Percentiles rank a stretch among this genome's conserved stretches.
Evolutionary conservation across 1,140 invertebrate genomes (phyloP).

Genomic region (Halesus radiatus): DNA sequence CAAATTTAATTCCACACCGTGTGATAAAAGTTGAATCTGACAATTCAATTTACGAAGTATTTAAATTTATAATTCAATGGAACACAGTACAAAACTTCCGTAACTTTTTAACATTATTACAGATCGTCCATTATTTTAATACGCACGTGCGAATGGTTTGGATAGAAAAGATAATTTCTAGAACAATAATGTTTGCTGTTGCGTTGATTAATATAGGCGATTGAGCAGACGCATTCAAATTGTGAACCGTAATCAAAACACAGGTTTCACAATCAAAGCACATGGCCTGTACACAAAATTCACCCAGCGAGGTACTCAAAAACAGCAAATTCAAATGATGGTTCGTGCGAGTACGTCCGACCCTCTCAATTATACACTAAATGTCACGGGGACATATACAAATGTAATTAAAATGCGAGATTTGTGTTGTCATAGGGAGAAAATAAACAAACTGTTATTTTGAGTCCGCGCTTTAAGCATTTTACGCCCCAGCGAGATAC

Average conservation of each 20-base stretch:
- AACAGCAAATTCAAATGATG: no score
- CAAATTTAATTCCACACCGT: no score
- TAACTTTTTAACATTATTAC: no score
- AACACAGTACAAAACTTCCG: no score
- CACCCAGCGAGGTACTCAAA: no score
- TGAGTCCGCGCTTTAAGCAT: neutral
- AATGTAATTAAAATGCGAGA: neutral
- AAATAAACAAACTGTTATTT: neutral
- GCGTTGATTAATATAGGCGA: neutral
- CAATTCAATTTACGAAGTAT: no score
- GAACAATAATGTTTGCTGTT: neutral
- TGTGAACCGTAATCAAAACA: constrained; percentile 1
- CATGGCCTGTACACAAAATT: no score
- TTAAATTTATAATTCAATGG: no score
- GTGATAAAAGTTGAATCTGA: no score
- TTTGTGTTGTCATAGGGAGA: neutral
- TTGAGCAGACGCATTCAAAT: constrained; percentile 10
- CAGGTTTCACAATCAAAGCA: neutral
- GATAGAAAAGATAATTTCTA: no score
- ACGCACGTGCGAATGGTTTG: no score
- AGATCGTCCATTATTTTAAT: no score
- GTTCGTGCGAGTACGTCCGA: neutral
- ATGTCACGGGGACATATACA: neutral
- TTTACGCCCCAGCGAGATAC: neutral
- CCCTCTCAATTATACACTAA: neutral